phyloP scores from a whole-genome alignment of 2,888 invertebrate species.

The Coenonympha glycerion region DNA sequence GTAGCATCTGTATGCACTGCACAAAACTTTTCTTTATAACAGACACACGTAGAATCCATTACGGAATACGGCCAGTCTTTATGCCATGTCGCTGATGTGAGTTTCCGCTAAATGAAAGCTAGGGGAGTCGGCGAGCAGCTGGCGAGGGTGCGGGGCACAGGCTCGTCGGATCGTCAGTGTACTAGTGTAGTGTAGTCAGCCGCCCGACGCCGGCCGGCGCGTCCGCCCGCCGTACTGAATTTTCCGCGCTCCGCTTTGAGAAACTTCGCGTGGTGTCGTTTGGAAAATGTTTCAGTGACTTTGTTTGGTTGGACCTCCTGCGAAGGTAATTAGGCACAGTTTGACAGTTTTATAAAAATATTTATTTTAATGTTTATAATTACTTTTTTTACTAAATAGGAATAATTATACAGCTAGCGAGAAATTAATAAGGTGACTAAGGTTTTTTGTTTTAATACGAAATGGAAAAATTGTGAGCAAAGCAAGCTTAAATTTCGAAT shows the following conservation, averaged over 20 bases:
- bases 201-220: conserved; percentile 45
- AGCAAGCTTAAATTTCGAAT: too few species aligned
- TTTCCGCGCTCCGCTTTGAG: conserved; percentile 10
- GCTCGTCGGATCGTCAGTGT: too few species aligned
- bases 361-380: too few species aligned
- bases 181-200: too few species aligned
- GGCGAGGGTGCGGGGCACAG: conserved; percentile 34
- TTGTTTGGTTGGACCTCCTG: conserved; percentile 11
- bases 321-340: conserved; percentile 10
- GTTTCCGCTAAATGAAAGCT: conserved; percentile 12
- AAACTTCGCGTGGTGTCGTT: conserved; percentile 26
- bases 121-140: conserved; percentile 16
- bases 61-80: neutral
- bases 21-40: too few species aligned
- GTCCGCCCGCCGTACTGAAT: conserved; percentile 23
- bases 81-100: neutral
- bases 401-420: too few species aligned
- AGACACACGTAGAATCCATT: too few species aligned
- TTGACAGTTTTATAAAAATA: neutral
- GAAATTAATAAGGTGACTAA: too few species aligned
- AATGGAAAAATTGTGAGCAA: too few species aligned
- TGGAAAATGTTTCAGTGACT: conserved; percentile 25
- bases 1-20: too few species aligned
- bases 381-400: too few species aligned
- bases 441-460: too few species aligned